Base-by-base conservation (phyloP, 2,888 invertebrate genomes). In the Rhagophthalmus giganteus region DNA sequence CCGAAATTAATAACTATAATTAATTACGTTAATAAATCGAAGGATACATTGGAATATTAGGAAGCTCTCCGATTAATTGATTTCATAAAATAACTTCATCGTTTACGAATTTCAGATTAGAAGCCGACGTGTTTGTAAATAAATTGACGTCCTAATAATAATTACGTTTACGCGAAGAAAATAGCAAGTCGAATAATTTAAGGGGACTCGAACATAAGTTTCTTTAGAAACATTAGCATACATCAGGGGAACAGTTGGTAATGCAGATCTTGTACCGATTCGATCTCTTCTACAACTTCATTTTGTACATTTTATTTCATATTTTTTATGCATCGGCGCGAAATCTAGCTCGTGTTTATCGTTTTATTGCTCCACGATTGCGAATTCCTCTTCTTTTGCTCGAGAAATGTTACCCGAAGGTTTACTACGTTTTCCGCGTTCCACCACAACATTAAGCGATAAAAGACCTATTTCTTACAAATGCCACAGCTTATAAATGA, bases 221-320 rank as follows among this genome's bases (percentile, higher is more conserved):
- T 55, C 30, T 45, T 57, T 57, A 51, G 51, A 41, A 47, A 48
- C 54, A 51, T 54, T 54, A 51, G 54, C 51, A 48, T 54, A 44
- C 37, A 54, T 57, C 51, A 47, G 33, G 40, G 45, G n/a, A 40
- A 51, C 54, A 44, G 54, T 51, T 57, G 54, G 51, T 54, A 51
- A 52, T 52, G 48, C 57, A 44, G 41, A 48, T 54, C 54, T 48
- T 45, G 57, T 42, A 41, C 28, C 31, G 57, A 57, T 57, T 41
- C 40, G 51, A 54, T 57, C 54, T 57, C 49, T 31, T 34, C 24
- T 53, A 57, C 57, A 57, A 57, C 54, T 57, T 57, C 50, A 57
- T 54, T 57, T 57, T 51, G 44, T 49, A 48, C 48, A 35, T 51
- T 57, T 54, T 51, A 57, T 57, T 54, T 57, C 40, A 30, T 33